Conservation (phyloP, 1,140 invertebrate genomes). For the Periplaneta americana region DNA sequence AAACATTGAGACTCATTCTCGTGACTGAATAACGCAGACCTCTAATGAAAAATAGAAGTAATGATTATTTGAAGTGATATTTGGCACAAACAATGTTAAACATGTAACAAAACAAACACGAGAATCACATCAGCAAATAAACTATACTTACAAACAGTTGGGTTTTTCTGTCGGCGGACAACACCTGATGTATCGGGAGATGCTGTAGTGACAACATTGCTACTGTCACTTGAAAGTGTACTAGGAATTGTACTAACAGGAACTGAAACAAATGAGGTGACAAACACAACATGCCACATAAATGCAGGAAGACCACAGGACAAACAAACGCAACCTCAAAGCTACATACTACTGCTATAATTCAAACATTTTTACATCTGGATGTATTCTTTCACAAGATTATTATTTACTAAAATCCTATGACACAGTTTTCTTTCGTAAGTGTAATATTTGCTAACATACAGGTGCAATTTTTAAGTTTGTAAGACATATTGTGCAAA, state of each 20-base stretch:
- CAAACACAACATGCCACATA: slow-evolving; percentile 1
- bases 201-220: background rate
- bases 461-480: too few species aligned
- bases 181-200: background rate
- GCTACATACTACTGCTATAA: background rate
- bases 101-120: background rate
- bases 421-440: too few species aligned
- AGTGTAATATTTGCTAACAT: too few species aligned
- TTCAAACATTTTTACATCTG: background rate
- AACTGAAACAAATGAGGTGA: slow-evolving; percentile 4
- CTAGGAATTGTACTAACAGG: slow-evolving; percentile 11
- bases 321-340: background rate
- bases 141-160: background rate
- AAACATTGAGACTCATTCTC: too few species aligned
- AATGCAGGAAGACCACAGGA: background rate
- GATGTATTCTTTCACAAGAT: too few species aligned
- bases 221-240: background rate
- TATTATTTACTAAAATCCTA: too few species aligned
- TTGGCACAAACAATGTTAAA: too few species aligned
- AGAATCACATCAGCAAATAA: background rate
- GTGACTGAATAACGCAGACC: too few species aligned
- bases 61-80: too few species aligned
- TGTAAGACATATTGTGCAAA: too few species aligned
- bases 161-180: slow-evolving; percentile 2
- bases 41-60: too few species aligned